Evolutionary conservation across 2,113 vertebrate genomes (phyloP).

Genomic region (Gobius niger): DNA sequence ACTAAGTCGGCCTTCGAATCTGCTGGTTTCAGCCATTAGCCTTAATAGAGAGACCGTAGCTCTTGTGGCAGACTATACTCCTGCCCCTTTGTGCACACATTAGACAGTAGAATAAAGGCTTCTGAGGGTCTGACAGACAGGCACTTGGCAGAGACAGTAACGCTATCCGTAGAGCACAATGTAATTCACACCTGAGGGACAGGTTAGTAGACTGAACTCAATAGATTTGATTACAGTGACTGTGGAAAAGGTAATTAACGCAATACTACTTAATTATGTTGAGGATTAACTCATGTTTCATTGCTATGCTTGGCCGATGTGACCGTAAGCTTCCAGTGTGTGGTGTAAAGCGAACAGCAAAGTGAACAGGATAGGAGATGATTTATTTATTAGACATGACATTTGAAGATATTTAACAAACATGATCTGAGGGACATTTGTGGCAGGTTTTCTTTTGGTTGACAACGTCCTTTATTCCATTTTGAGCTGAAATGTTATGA

Average conservation of each 20-base stretch:
- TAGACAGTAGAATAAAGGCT: constrained; percentile 35
- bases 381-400: neutral
- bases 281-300: constrained; percentile 66
- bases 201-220: constrained; percentile 45
- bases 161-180: constrained; percentile 33
- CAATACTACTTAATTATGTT: constrained; percentile 71
- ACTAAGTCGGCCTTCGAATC: neutral
- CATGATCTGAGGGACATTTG: constrained; percentile 1
- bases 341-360: neutral
- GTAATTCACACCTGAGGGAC: constrained; percentile 66
- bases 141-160: constrained; percentile 43
- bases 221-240: constrained; percentile 64
- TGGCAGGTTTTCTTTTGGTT: neutral
- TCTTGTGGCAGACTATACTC: constrained; percentile 26
- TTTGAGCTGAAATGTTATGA: neutral
- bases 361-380: neutral
- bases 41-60: constrained; percentile 1
- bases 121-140: constrained; percentile 27
- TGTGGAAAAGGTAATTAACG: constrained; percentile 67
- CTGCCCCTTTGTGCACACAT: constrained; percentile 10
- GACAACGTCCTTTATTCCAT: neutral
- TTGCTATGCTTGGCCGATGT: constrained; percentile 22
- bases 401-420: neutral
- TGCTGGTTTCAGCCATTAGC: neutral
- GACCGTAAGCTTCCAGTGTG: constrained; percentile 9